These are phyloP conservation scores for Patella depressa DNA, from an alignment of 2,888 invertebrate genomes.

Conservation along the genomic window DNA sequence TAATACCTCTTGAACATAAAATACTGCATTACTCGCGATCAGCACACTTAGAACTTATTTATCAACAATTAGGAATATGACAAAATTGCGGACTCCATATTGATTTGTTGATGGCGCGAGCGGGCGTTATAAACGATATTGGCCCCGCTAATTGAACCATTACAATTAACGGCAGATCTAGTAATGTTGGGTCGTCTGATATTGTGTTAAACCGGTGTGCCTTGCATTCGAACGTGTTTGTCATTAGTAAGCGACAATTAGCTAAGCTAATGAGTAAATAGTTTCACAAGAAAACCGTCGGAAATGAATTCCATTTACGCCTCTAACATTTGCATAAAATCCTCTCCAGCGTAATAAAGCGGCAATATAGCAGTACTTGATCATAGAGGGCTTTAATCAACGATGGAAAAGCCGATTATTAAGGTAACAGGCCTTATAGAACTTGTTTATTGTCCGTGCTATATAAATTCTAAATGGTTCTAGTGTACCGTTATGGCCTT, in stretches of 20 bases:
- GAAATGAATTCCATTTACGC: slow-evolving; percentile 35
- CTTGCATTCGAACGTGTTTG: slow-evolving; percentile 10
- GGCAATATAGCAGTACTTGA: slow-evolving; percentile 32
- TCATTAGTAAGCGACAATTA: slow-evolving; percentile 18
- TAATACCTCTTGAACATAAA: slow-evolving; percentile 9
- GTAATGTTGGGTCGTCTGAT: background rate
- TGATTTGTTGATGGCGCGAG: slow-evolving; percentile 16
- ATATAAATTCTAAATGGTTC: slow-evolving; percentile 9
- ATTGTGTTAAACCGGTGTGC: slow-evolving; percentile 2
- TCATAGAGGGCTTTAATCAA: slow-evolving; percentile 13
- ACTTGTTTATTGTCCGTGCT: background rate
- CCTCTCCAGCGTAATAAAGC: slow-evolving; percentile 34
- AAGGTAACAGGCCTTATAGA: slow-evolving; percentile 5
- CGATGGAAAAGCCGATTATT: background rate
- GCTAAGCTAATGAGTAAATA: slow-evolving; percentile 31
- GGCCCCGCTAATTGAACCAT: slow-evolving; percentile 31
- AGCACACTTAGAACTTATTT: slow-evolving; percentile 9
- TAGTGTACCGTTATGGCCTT: slow-evolving; percentile 5
- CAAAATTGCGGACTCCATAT: slow-evolving; percentile 6
- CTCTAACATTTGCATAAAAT: slow-evolving; percentile 32
- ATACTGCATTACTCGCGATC: slow-evolving; percentile 9
- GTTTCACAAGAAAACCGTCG: slow-evolving; percentile 29
- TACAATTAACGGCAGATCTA: slow-evolving; percentile 15
- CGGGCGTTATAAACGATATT: slow-evolving; percentile 24
- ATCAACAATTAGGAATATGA: slow-evolving; percentile 7